These are phyloP conservation scores for Maniola jurtina DNA, from an alignment of 1,140 invertebrate species.

Conservation along the genomic window DNA sequence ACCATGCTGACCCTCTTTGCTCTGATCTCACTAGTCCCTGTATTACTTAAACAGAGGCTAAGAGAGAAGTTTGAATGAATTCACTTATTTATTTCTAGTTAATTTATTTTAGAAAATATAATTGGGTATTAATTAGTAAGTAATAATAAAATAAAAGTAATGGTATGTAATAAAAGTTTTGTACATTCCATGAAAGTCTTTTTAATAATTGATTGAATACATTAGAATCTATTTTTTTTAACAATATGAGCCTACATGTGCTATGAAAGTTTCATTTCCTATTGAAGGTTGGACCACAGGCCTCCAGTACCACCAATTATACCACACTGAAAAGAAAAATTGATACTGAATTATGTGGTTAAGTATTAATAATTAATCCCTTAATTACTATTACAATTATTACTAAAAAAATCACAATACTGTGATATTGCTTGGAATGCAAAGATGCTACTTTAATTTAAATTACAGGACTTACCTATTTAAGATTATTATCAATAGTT, in stretches of 20 bases:
- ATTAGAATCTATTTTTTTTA: constrained; percentile 45
- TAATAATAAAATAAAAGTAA: background rate
- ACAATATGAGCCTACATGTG: constrained; percentile 86
- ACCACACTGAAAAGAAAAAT: constrained; percentile 82
- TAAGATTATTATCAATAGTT: too few relatives aligned
- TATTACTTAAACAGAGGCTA: constrained; percentile 92
- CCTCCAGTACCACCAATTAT: constrained; percentile 92
- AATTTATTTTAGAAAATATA: constrained; percentile 59
- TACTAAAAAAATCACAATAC: too few relatives aligned
- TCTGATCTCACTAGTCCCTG: constrained; percentile 92
- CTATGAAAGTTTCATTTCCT: constrained; percentile 81
- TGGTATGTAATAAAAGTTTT: constrained; percentile 57
- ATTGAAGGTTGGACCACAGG: constrained; percentile 82
- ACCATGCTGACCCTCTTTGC: constrained; percentile 88
- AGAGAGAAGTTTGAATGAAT: constrained; percentile 88
- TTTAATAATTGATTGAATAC: constrained; percentile 30
- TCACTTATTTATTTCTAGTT: constrained; percentile 42
- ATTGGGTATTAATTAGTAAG: constrained; percentile 18
- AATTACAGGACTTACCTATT: too few relatives aligned
- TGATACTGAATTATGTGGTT: background rate
- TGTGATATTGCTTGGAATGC: too few relatives aligned
- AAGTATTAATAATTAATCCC: too few relatives aligned
- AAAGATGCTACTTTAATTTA: too few relatives aligned
- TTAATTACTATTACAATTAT: too few relatives aligned
- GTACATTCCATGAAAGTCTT: constrained; percentile 59